Conservation (phyloP, 1,140 invertebrate species). For the Nilaparvata lugens region DNA sequence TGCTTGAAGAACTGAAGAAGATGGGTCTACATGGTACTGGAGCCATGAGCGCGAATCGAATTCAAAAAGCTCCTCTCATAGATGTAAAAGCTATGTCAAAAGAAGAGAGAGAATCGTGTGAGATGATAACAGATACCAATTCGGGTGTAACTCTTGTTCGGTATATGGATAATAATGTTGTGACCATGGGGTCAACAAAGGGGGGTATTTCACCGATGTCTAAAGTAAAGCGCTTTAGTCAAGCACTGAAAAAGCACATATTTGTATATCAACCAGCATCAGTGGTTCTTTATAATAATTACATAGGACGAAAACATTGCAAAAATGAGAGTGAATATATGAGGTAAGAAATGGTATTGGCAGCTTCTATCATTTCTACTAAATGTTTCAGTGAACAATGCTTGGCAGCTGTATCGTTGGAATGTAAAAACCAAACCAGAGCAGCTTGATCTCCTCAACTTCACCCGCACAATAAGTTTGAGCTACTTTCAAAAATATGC, state of each 20-base stretch:
- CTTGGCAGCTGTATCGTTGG: not conserved
- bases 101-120: not conserved
- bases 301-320: conserved; percentile 23
- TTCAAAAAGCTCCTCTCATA: not conserved
- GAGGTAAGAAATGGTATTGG: conserved; percentile 8
- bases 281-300: conserved; percentile 11
- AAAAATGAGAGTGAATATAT: conserved; percentile 10
- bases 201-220: not conserved
- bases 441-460: conserved; percentile 1
- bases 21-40: not conserved
- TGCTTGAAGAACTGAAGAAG: not conserved
- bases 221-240: not conserved
- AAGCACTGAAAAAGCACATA: not conserved
- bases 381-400: conserved; percentile 3
- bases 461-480: not conserved
- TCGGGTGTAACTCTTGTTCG: not conserved
- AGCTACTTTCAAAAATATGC: not conserved
- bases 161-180: not conserved
- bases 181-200: not conserved
- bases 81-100: not conserved
- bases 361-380: not conserved
- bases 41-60: not conserved
- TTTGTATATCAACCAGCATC: conserved; percentile 1
- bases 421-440: not conserved
- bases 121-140: not conserved